Percentiles rank a stretch among this genome's conserved stretches.
phyloP scores from a whole-genome alignment of 2,113 vertebrate species.

The Anguilla japonica region DNA sequence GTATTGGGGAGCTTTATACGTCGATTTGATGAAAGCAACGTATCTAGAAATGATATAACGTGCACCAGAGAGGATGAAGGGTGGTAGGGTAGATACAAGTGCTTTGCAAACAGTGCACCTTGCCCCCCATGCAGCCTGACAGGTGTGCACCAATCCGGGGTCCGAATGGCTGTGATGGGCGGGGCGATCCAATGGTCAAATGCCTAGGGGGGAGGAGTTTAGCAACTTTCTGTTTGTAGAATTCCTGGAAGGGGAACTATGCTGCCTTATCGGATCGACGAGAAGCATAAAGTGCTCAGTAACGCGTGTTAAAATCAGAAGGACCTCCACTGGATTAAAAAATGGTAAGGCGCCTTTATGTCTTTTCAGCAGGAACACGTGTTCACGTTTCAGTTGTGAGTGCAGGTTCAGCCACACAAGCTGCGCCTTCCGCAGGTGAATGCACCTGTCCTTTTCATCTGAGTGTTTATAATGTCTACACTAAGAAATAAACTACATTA shows the following conservation, averaged over 20 bases:
- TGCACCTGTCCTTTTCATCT: constrained; percentile 2
- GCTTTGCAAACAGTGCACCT: not conserved
- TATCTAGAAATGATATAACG: not conserved
- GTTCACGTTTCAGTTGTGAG: not conserved
- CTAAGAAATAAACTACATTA: too few species aligned
- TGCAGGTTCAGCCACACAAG: not conserved
- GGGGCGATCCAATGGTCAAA: constrained; percentile 25
- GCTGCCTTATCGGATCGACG: constrained; percentile 6
- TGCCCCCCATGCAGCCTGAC: not conserved
- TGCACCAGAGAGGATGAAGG: not conserved
- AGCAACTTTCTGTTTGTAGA: constrained; percentile 8
- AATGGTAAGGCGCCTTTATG: constrained; percentile 53
- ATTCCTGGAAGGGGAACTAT: constrained; percentile 44
- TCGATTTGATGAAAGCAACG: not conserved
- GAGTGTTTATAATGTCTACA: not conserved
- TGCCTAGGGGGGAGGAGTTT: constrained; percentile 33
- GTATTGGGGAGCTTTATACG: not conserved
- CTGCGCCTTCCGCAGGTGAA: not conserved
- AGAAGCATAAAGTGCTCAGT: not conserved
- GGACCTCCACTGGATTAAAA: constrained; percentile 19
- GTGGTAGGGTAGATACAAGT: not conserved
- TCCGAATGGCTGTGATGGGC: constrained; percentile 23
- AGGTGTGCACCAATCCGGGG: constrained; percentile 46
- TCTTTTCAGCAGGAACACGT: not conserved
- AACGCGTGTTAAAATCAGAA: not conserved